Evolutionary conservation across 2,888 invertebrate species (phyloP), one percentile per base, ranked within the genome.

Genomic region (Drosophila ochracea): DNA sequence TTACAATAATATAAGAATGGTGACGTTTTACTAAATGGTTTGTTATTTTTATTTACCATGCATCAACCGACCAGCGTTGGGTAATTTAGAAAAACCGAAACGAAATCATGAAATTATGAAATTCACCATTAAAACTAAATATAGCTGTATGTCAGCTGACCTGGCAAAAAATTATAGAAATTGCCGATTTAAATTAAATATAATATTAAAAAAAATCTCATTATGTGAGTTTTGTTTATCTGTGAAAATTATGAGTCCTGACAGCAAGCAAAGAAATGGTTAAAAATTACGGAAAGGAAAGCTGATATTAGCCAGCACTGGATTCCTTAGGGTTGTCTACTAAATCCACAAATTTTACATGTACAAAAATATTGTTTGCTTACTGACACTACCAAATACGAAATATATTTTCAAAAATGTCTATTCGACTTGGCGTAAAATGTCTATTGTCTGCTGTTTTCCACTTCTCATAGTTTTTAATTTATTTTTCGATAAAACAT

Each of bases 101-200:
- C 64, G 54, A 73, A 68, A 53, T 59, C 21, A 57, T 67, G 39
- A 71, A 65, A 68, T 64, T 66, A 66, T 69, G 58, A 76, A 80
- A 68, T 64, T 52, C 25, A 30, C 28, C 54, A 67, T 53, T 69
- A 49, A 62, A 78, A 19, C 9, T 31, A 31, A 31, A 31, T 31
- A 31, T 31, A 9, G 30, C 30, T 30, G 30, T 30, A 30, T 30
- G 1, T 30, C 30, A 30, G 30, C 7, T 30, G 30, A 7, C n/a
- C 28, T 19, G 57, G 41, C 54, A 41, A 69, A 79, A 70, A 74
- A 70, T 61, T 74, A 21, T 31, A 57, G 58, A 47, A 73, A 57
- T 49, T 41, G 47, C 55, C 19, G 9, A 31, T 54, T 68, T 33
- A 25, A 65, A 55, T 54, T 62, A 35, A 35, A 35, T 13, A 35